Evolutionary conservation across 2,888 invertebrate species (phyloP).

Genomic region (Sphaerophoria taeniata): DNA sequence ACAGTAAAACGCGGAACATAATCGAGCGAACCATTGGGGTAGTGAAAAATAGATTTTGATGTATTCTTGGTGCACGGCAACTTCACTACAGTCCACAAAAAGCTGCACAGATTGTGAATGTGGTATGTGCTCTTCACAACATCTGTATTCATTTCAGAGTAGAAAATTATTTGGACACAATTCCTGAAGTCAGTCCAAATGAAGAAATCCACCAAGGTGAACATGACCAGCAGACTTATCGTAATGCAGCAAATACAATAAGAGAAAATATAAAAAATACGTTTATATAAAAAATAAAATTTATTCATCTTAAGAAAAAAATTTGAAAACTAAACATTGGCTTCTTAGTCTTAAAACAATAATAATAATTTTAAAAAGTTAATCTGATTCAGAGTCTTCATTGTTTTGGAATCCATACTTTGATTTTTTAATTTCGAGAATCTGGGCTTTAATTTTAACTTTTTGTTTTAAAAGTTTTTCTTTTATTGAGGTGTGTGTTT

Average conservation of each 20-base stretch:
- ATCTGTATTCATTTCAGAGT: constrained; percentile 1
- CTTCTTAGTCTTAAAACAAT: too few species aligned
- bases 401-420: background rate
- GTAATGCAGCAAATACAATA: too few species aligned
- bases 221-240: background rate
- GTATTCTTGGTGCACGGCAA: background rate
- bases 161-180: background rate
- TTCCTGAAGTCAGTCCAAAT: background rate
- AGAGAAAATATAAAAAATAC: too few species aligned
- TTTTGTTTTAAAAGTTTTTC: background rate
- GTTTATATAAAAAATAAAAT: too few species aligned
- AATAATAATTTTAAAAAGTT: too few species aligned
- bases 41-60: background rate
- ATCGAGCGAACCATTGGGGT: background rate
- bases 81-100: background rate
- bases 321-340: too few species aligned
- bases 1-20: too few species aligned
- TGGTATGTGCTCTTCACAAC: background rate
- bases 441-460: background rate
- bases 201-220: background rate
- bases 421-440: background rate
- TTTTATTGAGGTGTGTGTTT: background rate
- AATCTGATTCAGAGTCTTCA: too few species aligned
- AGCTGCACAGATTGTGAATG: constrained; percentile 5
- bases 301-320: too few species aligned